These are phyloP conservation scores for Montipora capitata DNA, from an alignment of 92 coral and sea anemone genomes.

Conservation along the genomic window DNA sequence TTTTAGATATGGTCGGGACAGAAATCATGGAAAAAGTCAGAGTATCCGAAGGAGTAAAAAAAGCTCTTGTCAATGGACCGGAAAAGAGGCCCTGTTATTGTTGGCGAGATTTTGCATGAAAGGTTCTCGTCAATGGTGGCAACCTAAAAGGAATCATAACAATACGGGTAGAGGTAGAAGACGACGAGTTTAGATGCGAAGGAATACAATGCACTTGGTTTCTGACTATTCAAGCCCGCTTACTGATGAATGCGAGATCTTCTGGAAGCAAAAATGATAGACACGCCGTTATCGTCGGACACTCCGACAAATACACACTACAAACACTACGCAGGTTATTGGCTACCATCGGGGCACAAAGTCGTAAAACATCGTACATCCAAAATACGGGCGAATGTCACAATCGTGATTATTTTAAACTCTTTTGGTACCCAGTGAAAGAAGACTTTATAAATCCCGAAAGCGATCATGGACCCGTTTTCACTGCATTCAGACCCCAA, in stretches of 20 bases:
- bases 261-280: background rate
- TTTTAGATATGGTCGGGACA: background rate
- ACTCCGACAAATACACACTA: background rate
- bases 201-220: conserved; percentile 11
- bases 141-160: background rate
- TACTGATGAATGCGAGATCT: background rate
- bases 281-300: background rate
- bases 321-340: background rate
- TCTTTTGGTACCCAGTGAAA: background rate
- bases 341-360: conserved; percentile 8
- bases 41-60: background rate
- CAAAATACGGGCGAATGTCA: background rate
- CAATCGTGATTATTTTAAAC: background rate
- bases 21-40: background rate
- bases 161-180: conserved; percentile 4
- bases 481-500: background rate
- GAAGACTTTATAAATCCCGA: background rate
- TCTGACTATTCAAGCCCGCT: background rate
- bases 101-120: conserved; percentile 15
- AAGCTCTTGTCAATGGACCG: background rate
- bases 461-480: background rate
- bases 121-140: conserved; percentile 2
- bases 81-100: background rate
- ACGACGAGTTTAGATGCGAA: conserved; percentile 1
- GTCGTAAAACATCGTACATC: conserved; percentile 1